phyloP scores from a whole-genome alignment of 2,797 vertebrate species.

The Epinephelus malabaricus region DNA sequence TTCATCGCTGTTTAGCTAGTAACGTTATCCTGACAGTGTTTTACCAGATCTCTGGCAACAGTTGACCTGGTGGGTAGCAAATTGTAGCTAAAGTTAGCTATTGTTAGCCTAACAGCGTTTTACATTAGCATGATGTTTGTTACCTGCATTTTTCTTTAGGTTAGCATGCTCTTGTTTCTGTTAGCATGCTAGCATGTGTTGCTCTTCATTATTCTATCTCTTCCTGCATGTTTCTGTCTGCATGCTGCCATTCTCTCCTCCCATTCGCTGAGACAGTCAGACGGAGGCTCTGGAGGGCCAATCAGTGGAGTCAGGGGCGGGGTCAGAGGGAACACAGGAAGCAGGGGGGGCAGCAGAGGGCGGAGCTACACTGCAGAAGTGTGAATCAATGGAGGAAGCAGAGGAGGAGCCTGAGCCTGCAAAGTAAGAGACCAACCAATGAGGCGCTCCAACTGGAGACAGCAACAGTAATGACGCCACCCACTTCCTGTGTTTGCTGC shows the following conservation, averaged over 20 bases:
- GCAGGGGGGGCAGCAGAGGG: conserved; percentile 21
- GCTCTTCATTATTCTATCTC: conserved; percentile 15
- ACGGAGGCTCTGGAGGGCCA: conserved; percentile 54
- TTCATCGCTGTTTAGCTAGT: no score
- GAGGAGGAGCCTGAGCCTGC: conserved; percentile 52
- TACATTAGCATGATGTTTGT: background rate
- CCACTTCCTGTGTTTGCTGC: conserved; percentile 61
- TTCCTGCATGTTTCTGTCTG: conserved; percentile 33
- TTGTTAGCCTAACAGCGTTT: no score
- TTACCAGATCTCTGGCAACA: no score
- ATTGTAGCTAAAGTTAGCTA: no score
- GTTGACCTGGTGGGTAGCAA: no score
- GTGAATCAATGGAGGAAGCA: conserved; percentile 67
- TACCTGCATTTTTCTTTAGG: background rate
- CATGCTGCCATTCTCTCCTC: conserved; percentile 27
- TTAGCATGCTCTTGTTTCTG: background rate
- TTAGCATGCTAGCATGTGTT: conserved; percentile 22
- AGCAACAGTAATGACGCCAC: background rate
- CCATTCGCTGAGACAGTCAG: conserved; percentile 58
- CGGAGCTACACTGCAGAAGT: conserved; percentile 43
- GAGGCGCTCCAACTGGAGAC: background rate
- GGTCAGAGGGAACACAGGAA: conserved; percentile 55
- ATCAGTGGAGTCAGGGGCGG: conserved; percentile 56
- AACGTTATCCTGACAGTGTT: no score
- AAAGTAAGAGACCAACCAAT: conserved; percentile 68